Conservation (phyloP, 30 jellyfish, hydroid and myxozoan genomes). For the Chrysaora quinquecirrha region DNA sequence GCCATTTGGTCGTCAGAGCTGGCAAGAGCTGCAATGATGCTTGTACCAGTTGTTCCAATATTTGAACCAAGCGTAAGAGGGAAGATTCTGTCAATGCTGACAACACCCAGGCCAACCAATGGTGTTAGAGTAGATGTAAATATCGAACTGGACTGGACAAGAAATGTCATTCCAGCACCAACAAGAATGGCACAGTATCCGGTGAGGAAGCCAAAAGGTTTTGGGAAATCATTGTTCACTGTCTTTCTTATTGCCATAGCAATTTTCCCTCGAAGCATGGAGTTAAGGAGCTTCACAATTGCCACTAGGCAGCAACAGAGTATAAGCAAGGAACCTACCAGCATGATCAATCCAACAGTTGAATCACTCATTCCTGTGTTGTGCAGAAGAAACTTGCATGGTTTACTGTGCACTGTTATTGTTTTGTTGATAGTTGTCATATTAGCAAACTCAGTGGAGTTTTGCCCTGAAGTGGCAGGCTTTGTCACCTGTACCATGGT, state of each 20-base stretch:
- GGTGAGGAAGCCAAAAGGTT: slow-evolving; percentile 88
- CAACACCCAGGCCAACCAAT: slow-evolving; percentile 91
- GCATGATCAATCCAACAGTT: slow-evolving; percentile 84
- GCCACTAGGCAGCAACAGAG: slow-evolving; percentile 81
- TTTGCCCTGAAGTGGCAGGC: neutral
- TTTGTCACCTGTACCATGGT: slow-evolving; percentile 21
- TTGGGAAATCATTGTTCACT: slow-evolving; percentile 82
- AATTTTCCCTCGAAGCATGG: slow-evolving; percentile 87
- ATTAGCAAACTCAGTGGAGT: neutral
- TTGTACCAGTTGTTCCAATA: slow-evolving; percentile 94
- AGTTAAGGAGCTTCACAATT: slow-evolving; percentile 83
- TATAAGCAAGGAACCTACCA: slow-evolving; percentile 67
- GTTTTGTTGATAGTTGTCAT: slow-evolving; percentile 52
- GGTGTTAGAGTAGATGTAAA: slow-evolving; percentile 96
- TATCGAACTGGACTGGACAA: slow-evolving; percentile 94
- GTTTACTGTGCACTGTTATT: slow-evolving; percentile 37
- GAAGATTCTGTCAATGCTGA: slow-evolving; percentile 75
- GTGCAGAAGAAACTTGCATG: slow-evolving; percentile 75
- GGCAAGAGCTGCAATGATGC: slow-evolving; percentile 94
- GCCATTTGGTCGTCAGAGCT: slow-evolving; percentile 76
- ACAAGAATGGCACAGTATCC: slow-evolving; percentile 85
- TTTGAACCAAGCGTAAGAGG: slow-evolving; percentile 94
- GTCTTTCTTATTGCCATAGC: slow-evolving; percentile 82
- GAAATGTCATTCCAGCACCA: slow-evolving; percentile 93
- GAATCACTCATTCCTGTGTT: slow-evolving; percentile 93